A percentile compares a stretch with the other conserved stretches of the same genome.
Conservation (phyloP, 2,888 invertebrate genomes). For the Antheraea yamamai region DNA sequence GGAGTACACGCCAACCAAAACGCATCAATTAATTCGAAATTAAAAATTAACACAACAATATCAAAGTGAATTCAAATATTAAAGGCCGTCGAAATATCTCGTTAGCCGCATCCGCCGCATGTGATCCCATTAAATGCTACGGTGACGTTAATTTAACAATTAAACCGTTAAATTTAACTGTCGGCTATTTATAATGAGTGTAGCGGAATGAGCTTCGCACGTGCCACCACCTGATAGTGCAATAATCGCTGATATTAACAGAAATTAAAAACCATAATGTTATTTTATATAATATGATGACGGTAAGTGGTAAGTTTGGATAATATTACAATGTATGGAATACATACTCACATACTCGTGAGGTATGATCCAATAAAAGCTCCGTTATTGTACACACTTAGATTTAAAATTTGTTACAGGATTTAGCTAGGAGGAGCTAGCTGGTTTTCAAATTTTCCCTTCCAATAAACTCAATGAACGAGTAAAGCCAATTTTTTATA, state of each 20-base stretch:
- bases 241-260: constrained; percentile 3
- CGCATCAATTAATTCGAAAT: not conserved
- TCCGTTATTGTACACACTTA: not conserved
- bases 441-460: not conserved
- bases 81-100: not conserved
- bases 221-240: not conserved
- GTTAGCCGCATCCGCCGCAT: constrained; percentile 2
- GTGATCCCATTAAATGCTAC: constrained; percentile 16
- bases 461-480: not conserved
- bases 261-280: not conserved
- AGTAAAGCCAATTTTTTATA: not conserved
- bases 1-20: not conserved
- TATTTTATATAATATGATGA: not conserved
- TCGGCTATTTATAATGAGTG: not conserved
- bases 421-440: not conserved
- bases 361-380: too few species aligned
- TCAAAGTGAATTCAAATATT: not conserved
- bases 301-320: not conserved
- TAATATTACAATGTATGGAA: not conserved
- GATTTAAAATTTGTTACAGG: not conserved
- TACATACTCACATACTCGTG: too few species aligned
- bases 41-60: constrained; percentile 2
- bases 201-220: constrained; percentile 2
- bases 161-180: constrained; percentile 12
- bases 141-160: constrained; percentile 17